Evolutionary conservation across 2,888 invertebrate genomes (phyloP).

Genomic region (Blera fallax): DNA sequence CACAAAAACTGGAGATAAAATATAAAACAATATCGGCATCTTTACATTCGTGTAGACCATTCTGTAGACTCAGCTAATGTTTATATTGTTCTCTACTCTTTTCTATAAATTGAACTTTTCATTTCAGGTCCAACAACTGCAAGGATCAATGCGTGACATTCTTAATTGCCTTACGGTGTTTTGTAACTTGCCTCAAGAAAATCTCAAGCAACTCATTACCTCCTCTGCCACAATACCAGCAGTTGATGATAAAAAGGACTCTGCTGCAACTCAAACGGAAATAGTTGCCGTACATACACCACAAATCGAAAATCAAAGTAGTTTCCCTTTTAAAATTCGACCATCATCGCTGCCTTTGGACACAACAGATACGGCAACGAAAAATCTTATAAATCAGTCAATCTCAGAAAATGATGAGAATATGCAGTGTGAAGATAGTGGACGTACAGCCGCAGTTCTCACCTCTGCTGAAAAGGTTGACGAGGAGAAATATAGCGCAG

Average conservation of each 20-base stretch:
- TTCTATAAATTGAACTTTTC: no score
- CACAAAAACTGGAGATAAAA: no score
- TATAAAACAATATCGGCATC: not conserved
- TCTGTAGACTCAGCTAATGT: no score
- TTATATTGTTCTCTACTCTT: no score
- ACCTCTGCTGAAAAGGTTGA: conserved; percentile 73
- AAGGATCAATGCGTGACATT: conserved; percentile 90
- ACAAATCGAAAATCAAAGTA: conserved; percentile 83
- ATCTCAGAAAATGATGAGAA: conserved; percentile 53
- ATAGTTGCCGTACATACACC: conserved; percentile 90
- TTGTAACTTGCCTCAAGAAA: conserved; percentile 80
- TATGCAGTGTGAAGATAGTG: not conserved
- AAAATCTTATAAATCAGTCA: conserved; percentile 57
- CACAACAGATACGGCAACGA: conserved; percentile 61
- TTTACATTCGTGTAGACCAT: no score
- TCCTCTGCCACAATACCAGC: conserved; percentile 77
- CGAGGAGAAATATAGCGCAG: conserved; percentile 72
- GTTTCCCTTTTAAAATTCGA: conserved; percentile 82
- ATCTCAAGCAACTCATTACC: conserved; percentile 77
- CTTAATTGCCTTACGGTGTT: conserved; percentile 86
- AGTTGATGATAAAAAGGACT: conserved; percentile 75
- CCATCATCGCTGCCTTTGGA: conserved; percentile 81
- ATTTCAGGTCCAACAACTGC: conserved; percentile 88
- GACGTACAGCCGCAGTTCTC: not conserved
- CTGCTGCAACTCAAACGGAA: conserved; percentile 89